phyloP scores from a whole-genome alignment of 2,888 invertebrate species.

The Eupithecia vulgata region DNA sequence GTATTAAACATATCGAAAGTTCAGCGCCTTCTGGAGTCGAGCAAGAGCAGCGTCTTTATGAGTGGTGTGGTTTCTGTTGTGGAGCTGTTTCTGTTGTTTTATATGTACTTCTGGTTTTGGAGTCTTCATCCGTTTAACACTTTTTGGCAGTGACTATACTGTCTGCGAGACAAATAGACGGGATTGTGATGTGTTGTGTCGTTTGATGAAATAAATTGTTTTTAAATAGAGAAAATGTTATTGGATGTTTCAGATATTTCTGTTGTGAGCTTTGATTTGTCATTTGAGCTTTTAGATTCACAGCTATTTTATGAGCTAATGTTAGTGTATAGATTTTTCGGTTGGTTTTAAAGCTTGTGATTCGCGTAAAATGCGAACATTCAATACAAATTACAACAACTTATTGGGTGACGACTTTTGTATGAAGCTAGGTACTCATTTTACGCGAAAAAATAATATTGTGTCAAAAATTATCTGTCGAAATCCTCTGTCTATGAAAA shows the following conservation, averaged over 20 bases:
- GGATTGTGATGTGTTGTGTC: conserved; percentile 47
- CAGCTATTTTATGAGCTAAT: not conserved
- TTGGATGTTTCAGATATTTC: conserved; percentile 9
- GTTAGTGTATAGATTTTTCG: not conserved
- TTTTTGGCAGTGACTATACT: conserved; percentile 42
- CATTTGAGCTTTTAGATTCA: not conserved
- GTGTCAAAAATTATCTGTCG: no score
- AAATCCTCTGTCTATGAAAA: no score
- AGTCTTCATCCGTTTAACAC: not conserved
- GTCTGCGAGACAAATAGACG: conserved; percentile 63
- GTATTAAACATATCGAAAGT: not conserved
- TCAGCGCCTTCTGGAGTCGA: not conserved
- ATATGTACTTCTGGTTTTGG: not conserved
- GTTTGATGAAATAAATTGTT: conserved; percentile 41
- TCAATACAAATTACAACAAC: no score
- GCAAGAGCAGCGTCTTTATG: not conserved
- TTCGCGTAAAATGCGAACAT: no score
- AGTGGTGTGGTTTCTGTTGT: not conserved
- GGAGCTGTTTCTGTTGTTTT: not conserved
- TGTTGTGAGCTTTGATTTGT: conserved; percentile 17
- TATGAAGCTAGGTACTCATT: no score
- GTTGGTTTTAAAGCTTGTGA: no score
- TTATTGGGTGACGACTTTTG: no score
- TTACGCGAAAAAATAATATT: no score
- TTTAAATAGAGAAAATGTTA: conserved; percentile 38